A percentile compares a stretch with the other conserved stretches of the same genome.
Evolutionary conservation across 2,888 invertebrate species (phyloP).

Genomic region (Rutpela maculata): DNA sequence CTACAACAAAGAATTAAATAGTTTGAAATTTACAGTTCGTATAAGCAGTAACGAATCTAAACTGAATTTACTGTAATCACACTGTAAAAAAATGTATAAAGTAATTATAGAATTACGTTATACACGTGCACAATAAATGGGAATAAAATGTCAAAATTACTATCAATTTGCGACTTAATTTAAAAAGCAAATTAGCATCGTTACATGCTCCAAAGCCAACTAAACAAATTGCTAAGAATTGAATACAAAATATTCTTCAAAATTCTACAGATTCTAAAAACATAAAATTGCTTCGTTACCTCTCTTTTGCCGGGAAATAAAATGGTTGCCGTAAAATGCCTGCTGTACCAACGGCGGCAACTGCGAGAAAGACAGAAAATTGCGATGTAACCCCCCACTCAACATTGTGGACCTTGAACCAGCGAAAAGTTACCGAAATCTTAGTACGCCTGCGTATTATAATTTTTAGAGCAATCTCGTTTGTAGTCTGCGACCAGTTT

Average conservation of each 20-base stretch:
- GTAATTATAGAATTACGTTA: slow-evolving; percentile 14
- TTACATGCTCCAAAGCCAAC: slow-evolving; percentile 35
- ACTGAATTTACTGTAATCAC: neutral
- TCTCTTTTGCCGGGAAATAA: slow-evolving; percentile 44
- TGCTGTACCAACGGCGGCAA: slow-evolving; percentile 53
- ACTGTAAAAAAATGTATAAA: slow-evolving; percentile 2
- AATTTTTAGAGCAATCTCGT: neutral
- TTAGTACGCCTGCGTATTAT: slow-evolving; percentile 11
- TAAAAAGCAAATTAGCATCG: slow-evolving; percentile 39
- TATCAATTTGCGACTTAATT: slow-evolving; percentile 49
- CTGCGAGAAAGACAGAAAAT: slow-evolving; percentile 52
- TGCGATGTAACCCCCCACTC: slow-evolving; percentile 20
- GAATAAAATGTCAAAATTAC: slow-evolving; percentile 53
- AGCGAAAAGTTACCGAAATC: neutral
- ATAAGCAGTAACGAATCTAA: neutral
- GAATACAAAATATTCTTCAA: slow-evolving; percentile 9
- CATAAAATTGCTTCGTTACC: slow-evolving; percentile 37
- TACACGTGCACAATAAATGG: slow-evolving; percentile 55
- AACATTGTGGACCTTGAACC: slow-evolving; percentile 26
- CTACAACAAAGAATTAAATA: slow-evolving; percentile 43
- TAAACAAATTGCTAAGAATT: slow-evolving; percentile 28
- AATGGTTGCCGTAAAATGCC: slow-evolving; percentile 36
- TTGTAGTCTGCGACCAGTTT: too few relatives aligned
- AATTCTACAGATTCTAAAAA: slow-evolving; percentile 12
- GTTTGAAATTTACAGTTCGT: slow-evolving; percentile 5